Evolutionary conservation across 1,140 invertebrate genomes (phyloP), one percentile per base, ranked within the genome.

Genomic region (Drosophila sulfurigaster): DNA sequence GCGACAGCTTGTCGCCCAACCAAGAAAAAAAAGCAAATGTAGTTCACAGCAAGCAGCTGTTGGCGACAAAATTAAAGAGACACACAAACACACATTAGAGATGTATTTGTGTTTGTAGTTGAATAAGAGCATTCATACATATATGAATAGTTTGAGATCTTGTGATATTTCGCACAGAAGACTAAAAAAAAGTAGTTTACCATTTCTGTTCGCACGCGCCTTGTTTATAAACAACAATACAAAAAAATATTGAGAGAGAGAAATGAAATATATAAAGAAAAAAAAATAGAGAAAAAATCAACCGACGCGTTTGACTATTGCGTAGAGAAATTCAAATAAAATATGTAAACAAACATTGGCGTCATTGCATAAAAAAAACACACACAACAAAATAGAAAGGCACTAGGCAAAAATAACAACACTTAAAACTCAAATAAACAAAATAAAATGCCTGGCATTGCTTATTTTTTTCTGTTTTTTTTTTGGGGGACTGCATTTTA

Each of bases 331-430:
- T 54, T 59, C 56, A 51, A 45, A 25, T 15, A 7, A 45, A 52
- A 74, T 65, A 70, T 65, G 80, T 87, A 87, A 87, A 87, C 82
- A 74, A 87, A 80, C 38, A 71, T 83, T 87, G 83, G 79, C 82
- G 82, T 87, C 80, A 87, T 75, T 75, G 66, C 83, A 66, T 75
- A 75, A 82, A 77, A 68, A 64, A 70, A 35, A 60, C 48, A 7
- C 60, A 68, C 60, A 60, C 52, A 72, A 54, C 45, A 62, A 75
- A 63, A 65, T 63, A 51, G 59, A 57, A 68, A 57, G 38, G 49
- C 16, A 70, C 41, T 58, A 38, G 63, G 51, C 63, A 54, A 64
- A 59, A 46, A 30, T 64, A 58, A 46, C 65, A 72, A 77, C 82
- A 86, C 82, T 87, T 72, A 76, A 78, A 86, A 86, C 63, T 70